A percentile compares a stretch with the other conserved stretches of the same genome.
Conservation (phyloP, 2,797 vertebrate species). For the Monodelphis domestica region DNA sequence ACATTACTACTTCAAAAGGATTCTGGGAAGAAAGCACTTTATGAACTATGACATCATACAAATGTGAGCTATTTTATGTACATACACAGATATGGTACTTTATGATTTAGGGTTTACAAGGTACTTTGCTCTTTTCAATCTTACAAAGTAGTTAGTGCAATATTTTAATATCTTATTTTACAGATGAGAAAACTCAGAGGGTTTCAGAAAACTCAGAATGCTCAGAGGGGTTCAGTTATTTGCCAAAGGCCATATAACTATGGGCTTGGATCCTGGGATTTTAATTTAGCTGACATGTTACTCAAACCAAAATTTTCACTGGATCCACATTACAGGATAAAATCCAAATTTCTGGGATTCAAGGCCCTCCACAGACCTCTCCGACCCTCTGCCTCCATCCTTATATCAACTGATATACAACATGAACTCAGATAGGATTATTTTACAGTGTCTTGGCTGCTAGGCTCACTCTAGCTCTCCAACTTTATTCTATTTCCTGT, state of each 20-base stretch:
- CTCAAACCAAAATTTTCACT: background rate
- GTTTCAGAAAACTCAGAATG: background rate
- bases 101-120: background rate
- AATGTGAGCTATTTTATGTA: background rate
- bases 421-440: background rate
- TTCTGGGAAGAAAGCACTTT: background rate
- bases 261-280: background rate
- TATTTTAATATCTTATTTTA: background rate
- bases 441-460: background rate
- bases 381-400: background rate
- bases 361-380: background rate
- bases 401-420: background rate
- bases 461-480: background rate
- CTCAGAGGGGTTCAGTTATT: background rate
- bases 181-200: background rate
- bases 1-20: background rate
- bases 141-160: background rate
- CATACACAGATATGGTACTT: background rate
- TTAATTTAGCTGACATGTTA: background rate
- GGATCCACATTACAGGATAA: background rate
- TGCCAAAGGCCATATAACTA: background rate
- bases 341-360: background rate
- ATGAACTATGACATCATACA: background rate
- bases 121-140: background rate
- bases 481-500: background rate